Conservation (phyloP, 2,888 invertebrate species). For the Teleogryllus oceanicus region DNA sequence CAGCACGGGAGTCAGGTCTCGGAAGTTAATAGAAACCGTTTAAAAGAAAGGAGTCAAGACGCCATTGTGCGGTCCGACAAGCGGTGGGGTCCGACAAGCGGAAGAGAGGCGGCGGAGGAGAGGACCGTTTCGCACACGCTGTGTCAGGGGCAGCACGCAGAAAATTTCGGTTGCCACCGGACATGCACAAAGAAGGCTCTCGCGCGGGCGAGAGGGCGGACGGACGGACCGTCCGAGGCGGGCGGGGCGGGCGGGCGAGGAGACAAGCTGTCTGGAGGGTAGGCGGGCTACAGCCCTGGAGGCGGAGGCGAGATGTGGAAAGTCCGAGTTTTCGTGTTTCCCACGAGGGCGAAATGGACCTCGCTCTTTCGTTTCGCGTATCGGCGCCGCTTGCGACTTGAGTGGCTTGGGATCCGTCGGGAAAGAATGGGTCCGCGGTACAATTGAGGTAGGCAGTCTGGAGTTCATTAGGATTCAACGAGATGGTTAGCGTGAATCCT, state of each 20-base stretch:
- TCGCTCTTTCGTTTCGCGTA: neutral
- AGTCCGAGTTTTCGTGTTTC: neutral
- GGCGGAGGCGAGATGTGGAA: neutral
- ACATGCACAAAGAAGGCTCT: neutral
- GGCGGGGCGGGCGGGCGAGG: neutral
- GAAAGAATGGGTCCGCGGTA: no score
- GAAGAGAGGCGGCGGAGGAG: neutral
- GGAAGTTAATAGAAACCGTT: constrained; percentile 18
- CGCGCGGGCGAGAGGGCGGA: neutral
- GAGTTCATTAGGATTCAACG: no score
- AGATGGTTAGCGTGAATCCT: no score
- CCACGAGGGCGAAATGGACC: neutral
- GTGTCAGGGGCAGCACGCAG: no score
- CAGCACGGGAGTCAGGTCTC: neutral
- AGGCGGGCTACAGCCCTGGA: neutral
- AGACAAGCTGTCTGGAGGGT: neutral
- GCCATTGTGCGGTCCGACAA: neutral
- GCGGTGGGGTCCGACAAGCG: neutral
- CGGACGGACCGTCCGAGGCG: neutral
- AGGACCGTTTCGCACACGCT: no score
- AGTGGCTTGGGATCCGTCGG: no score
- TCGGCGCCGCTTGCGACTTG: neutral
- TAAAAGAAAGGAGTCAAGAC: constrained; percentile 18
- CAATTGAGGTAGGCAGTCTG: no score
- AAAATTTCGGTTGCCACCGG: neutral